Evolutionary conservation across 2,888 invertebrate species (phyloP).

Genomic region (Drosophila histrio): DNA sequence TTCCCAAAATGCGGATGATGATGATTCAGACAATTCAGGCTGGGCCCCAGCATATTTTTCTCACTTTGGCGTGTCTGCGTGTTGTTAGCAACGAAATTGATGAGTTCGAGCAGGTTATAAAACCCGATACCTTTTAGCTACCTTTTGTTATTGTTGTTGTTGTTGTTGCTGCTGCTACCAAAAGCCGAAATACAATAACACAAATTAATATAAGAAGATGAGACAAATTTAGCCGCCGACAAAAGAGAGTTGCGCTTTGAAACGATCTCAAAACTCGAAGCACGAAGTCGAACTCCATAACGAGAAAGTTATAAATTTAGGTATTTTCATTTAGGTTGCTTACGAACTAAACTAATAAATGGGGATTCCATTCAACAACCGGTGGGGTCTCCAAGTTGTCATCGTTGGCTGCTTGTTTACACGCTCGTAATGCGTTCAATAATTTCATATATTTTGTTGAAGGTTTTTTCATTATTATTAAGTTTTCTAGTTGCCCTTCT

Average conservation of each 20-base stretch:
- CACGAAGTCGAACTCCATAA: conserved; percentile 59
- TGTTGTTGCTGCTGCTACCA: conserved; percentile 46
- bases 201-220: conserved; percentile 81
- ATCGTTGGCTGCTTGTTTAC: conserved; percentile 76
- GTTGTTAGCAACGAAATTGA: conserved; percentile 78
- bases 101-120: conserved; percentile 81
- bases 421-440: conserved; percentile 65
- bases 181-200: conserved; percentile 75
- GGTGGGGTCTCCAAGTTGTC: conserved; percentile 69
- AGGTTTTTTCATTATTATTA: background rate
- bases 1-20: conserved; percentile 30
- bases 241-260: conserved; percentile 60
- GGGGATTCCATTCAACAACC: conserved; percentile 31
- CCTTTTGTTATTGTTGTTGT: conserved; percentile 54
- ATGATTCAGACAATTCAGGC: conserved; percentile 61
- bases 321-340: conserved; percentile 63
- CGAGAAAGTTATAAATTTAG: conserved; percentile 82
- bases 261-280: conserved; percentile 16
- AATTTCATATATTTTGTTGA: conserved; percentile 42
- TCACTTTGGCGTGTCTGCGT: conserved; percentile 76
- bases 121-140: conserved; percentile 76
- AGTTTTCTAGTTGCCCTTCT: background rate
- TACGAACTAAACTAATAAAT: background rate
- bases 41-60: conserved; percentile 50
- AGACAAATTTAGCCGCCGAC: conserved; percentile 81